phyloP scores from a whole-genome alignment of 1,140 invertebrate species.

The Tetramorium parvispinum region DNA sequence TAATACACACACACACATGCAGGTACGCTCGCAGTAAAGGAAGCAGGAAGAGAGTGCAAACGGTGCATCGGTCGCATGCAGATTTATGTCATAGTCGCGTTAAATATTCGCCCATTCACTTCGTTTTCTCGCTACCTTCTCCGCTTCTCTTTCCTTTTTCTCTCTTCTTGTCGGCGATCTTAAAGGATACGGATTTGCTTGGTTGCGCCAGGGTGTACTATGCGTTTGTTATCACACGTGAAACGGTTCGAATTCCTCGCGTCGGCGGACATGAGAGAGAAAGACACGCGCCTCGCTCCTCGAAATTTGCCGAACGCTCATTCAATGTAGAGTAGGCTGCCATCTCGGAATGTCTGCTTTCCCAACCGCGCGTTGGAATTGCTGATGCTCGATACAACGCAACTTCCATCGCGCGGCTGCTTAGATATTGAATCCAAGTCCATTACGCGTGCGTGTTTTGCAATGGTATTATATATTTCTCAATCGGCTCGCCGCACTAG shows the following conservation, averaged over 20 bases:
- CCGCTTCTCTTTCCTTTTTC: not conserved
- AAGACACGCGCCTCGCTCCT: not conserved
- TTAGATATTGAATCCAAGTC: constrained; percentile 43
- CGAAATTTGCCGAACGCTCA: constrained; percentile 34
- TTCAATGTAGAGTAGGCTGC: constrained; percentile 58
- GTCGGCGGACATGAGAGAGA: not conserved
- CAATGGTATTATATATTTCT: constrained; percentile 42
- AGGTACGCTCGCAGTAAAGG: constrained; percentile 2
- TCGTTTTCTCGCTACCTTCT: not conserved
- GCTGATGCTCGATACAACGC: constrained; percentile 29
- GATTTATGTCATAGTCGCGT: constrained; percentile 80
- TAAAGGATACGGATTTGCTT: not conserved
- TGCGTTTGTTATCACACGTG: not conserved
- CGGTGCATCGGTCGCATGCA: constrained; percentile 76
- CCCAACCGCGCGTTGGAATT: constrained; percentile 45
- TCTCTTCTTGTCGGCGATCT: constrained; percentile 1
- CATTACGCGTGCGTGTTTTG: constrained; percentile 21
- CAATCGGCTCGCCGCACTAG: constrained; percentile 4
- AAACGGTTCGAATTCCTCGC: constrained; percentile 18
- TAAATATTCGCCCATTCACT: constrained; percentile 78
- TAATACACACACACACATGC: not conserved
- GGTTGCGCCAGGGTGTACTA: not conserved
- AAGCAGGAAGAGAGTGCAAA: constrained; percentile 69
- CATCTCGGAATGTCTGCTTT: constrained; percentile 56
- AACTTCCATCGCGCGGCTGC: constrained; percentile 5